Conservation (phyloP, 2,797 vertebrate genomes). For the Eurystomus glaucurus region DNA sequence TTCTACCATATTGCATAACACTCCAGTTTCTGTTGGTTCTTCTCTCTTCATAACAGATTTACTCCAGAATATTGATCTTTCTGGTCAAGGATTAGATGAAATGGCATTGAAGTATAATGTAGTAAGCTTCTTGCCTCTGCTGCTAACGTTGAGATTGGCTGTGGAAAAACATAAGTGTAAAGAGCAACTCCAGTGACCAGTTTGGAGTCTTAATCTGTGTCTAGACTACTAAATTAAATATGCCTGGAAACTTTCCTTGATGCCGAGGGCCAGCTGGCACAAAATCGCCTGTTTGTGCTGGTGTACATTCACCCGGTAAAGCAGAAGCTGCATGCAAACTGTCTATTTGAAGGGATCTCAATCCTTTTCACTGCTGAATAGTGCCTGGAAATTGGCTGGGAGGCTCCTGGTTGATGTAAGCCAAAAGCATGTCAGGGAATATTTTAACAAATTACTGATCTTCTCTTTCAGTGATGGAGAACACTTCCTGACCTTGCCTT, state of each 20-base stretch:
- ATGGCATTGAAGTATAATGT: neutral
- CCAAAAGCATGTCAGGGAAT: constrained; percentile 18
- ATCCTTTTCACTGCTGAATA: constrained; percentile 22
- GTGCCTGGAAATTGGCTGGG: constrained; percentile 14
- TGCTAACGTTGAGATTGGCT: neutral
- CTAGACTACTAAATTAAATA: constrained; percentile 44
- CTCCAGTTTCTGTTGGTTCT: neutral
- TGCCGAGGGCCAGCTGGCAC: constrained; percentile 48
- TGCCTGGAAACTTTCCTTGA: neutral
- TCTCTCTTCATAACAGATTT: neutral
- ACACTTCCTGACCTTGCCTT: neutral
- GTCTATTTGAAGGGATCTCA: neutral
- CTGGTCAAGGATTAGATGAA: neutral
- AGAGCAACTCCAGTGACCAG: neutral
- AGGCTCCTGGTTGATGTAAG: neutral
- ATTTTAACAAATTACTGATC: constrained; percentile 32
- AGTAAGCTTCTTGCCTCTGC: neutral
- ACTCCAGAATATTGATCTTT: neutral
- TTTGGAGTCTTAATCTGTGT: constrained; percentile 38
- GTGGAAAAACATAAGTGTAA: neutral
- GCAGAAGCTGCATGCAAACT: constrained; percentile 40
- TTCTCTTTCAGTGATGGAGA: neutral
- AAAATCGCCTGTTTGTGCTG: constrained; percentile 26
- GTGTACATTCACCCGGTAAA: neutral
- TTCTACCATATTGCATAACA: rapidly evolving